Evolutionary conservation across 2,113 vertebrate species (phyloP).

Genomic region (Bungarus multicinctus): DNA sequence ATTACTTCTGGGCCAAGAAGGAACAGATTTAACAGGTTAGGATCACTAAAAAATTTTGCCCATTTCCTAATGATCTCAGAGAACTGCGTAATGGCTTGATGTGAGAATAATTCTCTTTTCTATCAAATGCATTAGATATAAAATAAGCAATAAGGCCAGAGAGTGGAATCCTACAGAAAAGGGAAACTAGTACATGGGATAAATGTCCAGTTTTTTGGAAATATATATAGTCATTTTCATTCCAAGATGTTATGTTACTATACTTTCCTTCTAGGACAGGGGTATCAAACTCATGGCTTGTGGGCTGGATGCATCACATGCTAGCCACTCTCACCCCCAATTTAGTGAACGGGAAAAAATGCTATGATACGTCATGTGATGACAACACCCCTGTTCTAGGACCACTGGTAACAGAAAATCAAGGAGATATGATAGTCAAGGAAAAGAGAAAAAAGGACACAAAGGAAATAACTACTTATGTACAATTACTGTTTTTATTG

Average conservation of each 20-base stretch:
- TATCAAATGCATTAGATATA: background rate
- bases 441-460: background rate
- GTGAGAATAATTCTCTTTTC: background rate
- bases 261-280: background rate
- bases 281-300: too few relatives aligned
- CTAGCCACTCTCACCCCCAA: too few relatives aligned
- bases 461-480: background rate
- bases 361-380: too few relatives aligned
- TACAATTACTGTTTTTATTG: background rate
- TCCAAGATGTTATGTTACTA: background rate
- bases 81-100: background rate
- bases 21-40: background rate
- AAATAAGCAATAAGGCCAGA: background rate
- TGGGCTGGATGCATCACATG: accelerated
- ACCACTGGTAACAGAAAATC: background rate
- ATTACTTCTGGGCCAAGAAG: too few relatives aligned
- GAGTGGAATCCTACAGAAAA: background rate
- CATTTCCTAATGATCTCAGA: background rate
- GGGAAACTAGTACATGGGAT: background rate
- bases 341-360: too few relatives aligned
- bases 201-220: background rate
- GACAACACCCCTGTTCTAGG: too few relatives aligned
- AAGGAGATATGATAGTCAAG: background rate
- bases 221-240: background rate
- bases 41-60: background rate